Conservation (phyloP, 1,140 invertebrate genomes). For the Aphidius ervi region DNA sequence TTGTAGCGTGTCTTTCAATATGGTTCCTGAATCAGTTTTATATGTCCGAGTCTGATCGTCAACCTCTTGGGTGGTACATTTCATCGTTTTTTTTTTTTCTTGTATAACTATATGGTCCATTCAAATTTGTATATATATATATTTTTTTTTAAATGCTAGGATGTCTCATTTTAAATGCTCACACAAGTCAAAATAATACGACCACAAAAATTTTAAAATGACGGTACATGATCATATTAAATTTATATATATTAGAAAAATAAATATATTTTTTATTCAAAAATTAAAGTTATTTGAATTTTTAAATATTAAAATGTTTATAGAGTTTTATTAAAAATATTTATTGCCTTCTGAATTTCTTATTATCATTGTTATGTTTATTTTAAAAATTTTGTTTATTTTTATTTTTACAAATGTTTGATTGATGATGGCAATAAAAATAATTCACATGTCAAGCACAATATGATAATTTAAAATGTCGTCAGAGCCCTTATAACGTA, state of each 20-base stretch:
- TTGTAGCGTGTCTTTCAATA: background rate
- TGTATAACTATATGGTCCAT: slow-evolving; percentile 9
- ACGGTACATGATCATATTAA: too few species aligned
- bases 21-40: too few species aligned
- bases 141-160: slow-evolving; percentile 10
- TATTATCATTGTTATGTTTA: too few species aligned
- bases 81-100: background rate
- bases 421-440: slow-evolving; percentile 11
- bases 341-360: too few species aligned
- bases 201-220: too few species aligned
- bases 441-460: background rate
- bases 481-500: background rate
- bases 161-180: background rate
- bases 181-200: too few species aligned
- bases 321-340: too few species aligned
- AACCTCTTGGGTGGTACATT: slow-evolving; percentile 20
- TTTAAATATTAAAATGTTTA: too few species aligned
- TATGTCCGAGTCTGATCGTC: too few species aligned
- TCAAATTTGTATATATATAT: background rate
- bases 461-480: slow-evolving; percentile 22
- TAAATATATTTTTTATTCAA: too few species aligned
- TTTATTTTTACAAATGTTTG: background rate
- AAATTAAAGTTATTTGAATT: too few species aligned
- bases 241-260: too few species aligned
- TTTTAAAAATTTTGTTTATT: background rate